Evolutionary conservation across 2,113 vertebrate genomes (phyloP), one percentile per base, ranked within the genome.

Genomic region (Arothron firmamentum): DNA sequence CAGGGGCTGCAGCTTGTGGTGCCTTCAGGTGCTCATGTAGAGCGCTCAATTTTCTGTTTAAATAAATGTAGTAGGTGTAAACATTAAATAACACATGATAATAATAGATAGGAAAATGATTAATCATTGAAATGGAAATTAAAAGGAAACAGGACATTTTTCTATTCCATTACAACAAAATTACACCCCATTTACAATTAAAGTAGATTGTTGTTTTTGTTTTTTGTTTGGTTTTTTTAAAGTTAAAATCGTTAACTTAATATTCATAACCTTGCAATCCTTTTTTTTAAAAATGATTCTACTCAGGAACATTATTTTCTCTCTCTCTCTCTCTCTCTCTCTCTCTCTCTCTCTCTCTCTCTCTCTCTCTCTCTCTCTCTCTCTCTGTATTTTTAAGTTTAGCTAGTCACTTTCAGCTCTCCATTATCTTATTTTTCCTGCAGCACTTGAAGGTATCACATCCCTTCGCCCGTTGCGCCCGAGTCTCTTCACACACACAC

Each of bases 381-480:
- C 5, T 38, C 10, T 38, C 10, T 38, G 8, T 38, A 38, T 38
- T 2, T 38, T 38, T 14, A 43, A 43, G 1, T 43, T 12, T 43
- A 43, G 12, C 42, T 38, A 38, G 34, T 38, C 34, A 38, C 10
- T n/a, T 1, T n/a, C 15, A 16, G 16, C 45, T n/a, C 45, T 47
- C 15, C 7, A n/a, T n/a, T 16, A 1, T 4, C 5, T 47, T 16
- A 8, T 18, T 45, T 79, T 77, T 68, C 65, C 70, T 6, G 25
- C 77, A 21, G 70, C 23, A 52, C 48, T 0, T 80, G 70, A 88
- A 88, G 13, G 71, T 59, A 67, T 41, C 86, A 46, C n/a, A 14
- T 14, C 21, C 38, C 28, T 41, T 52, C 65, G 68, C 66, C 63
- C 41, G 18, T 43, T 42, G 75, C 45, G 79, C 38, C 74, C 72